Evolutionary conservation across 2,888 invertebrate species (phyloP).

Genomic region (Noctua comes): DNA sequence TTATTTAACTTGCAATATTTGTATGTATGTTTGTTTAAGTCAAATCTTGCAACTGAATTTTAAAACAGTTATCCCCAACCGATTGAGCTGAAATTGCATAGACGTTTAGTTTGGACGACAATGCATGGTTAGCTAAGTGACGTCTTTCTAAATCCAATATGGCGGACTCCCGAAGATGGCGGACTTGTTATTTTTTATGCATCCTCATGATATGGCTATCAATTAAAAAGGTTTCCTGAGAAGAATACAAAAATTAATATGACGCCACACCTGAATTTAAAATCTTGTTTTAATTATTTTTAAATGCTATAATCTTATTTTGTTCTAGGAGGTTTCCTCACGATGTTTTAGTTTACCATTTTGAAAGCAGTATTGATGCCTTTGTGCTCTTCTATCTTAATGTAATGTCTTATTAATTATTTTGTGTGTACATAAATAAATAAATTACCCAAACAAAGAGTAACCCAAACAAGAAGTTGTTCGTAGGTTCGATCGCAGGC

Average conservation of each 20-base stretch:
- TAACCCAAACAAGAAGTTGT: too few relatives aligned
- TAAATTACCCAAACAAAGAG: not conserved
- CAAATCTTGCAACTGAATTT: not conserved
- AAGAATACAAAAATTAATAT: not conserved
- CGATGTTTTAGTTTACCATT: not conserved
- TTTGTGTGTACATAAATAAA: too few relatives aligned
- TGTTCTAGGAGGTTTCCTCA: not conserved
- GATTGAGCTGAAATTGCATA: not conserved
- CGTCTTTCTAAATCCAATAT: not conserved
- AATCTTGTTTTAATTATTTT: too few relatives aligned
- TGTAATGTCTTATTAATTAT: too few relatives aligned
- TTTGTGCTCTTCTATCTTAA: too few relatives aligned
- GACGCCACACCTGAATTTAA: not conserved
- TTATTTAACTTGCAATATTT: not conserved
- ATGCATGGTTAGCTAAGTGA: not conserved
- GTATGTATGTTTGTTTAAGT: not conserved
- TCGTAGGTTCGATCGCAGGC: too few relatives aligned
- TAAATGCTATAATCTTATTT: not conserved
- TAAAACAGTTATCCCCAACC: not conserved
- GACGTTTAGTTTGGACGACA: not conserved
- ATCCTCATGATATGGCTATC: not conserved
- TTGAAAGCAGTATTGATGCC: not conserved
- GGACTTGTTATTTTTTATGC: not conserved
- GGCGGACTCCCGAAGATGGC: not conserved
- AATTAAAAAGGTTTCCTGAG: not conserved